Evolutionary conservation across 2,888 invertebrate genomes (phyloP), one percentile per base, ranked within the genome.

Genomic region (Dryobotodes eremita): DNA sequence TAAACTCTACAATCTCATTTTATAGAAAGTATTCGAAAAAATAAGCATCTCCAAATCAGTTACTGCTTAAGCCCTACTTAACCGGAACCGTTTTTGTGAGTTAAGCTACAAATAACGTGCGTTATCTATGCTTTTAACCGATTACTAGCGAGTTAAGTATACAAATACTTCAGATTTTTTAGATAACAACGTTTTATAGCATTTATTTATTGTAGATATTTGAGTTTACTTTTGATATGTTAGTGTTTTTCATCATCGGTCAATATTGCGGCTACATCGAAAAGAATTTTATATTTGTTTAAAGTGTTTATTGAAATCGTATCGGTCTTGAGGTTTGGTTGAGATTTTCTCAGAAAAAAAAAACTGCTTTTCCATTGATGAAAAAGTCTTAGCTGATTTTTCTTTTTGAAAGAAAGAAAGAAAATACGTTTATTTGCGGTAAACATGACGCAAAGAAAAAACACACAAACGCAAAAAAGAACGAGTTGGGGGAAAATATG

Each of bases 71-170:
- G 13, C 76, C 61, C 57, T 61, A 68, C 74, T 85, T 71, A 85
- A 81, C 71, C 71, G n/a, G 36, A 71, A 75, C 78, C 57, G 10
- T 87, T 89, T 83, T 88, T 83, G 71, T 88, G 53, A 77, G 82
- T 80, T 64, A 85, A 79, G 82, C 65, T 66, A 86, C 79, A 84
- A 88, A 84, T 75, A 85, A 69, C 75, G 71, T 46, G 46, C 71
- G 82, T 88, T 89, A 89, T 89, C 89, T 85, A 83, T 78, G 80
- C 89, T 85, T 88, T 87, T 83, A 89, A 89, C 89, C 80, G 90
- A 89, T 89, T 88, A 83, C 81, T 31, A 26, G 66, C 62, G 57
- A 80, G 71, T 77, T 62, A 75, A 88, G 79, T 55, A 55, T 46
- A 71, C 75, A 82, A 64, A 65, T 77, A 78, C 86, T 89, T 79